A percentile compares a stretch with the other conserved stretches of the same genome.
Conservation (phyloP, 1,140 invertebrate genomes). For the Choristoneura fumiferana region DNA sequence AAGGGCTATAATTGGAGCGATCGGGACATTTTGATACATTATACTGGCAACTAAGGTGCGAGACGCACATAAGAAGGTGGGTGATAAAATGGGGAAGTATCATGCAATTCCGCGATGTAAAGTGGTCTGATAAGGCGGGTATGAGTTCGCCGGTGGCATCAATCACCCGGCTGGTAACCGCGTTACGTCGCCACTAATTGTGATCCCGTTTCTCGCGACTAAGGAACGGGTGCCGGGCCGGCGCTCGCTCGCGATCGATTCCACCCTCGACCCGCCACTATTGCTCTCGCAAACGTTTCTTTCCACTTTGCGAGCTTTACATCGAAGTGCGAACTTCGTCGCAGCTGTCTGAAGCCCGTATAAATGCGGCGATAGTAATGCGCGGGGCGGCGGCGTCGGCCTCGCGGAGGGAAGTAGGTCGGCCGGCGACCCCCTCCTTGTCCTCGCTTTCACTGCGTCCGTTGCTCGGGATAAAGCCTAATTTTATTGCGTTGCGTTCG, state of each 20-base stretch:
- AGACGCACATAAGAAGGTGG: too few relatives aligned
- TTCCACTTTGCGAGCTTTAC: slow-evolving; percentile 43
- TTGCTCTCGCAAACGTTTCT: slow-evolving; percentile 32
- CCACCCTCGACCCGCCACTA: slow-evolving; percentile 23
- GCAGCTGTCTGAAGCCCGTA: slow-evolving; percentile 37
- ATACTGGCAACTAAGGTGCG: too few relatives aligned
- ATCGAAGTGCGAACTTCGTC: slow-evolving; percentile 51
- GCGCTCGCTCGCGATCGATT: slow-evolving; percentile 56
- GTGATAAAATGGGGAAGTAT: not conserved
- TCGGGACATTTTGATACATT: too few relatives aligned
- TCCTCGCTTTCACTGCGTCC: slow-evolving; percentile 59
- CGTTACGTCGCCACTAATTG: slow-evolving; percentile 66
- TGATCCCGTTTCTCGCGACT: slow-evolving; percentile 43
- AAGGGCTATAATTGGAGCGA: too few relatives aligned
- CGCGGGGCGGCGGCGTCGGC: slow-evolving; percentile 25
- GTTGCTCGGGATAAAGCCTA: slow-evolving; percentile 60
- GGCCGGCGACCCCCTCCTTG: slow-evolving; percentile 40
- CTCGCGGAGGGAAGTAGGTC: slow-evolving; percentile 62
- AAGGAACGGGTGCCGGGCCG: slow-evolving; percentile 39
- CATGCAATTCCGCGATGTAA: slow-evolving; percentile 19
- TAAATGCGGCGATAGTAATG: slow-evolving; percentile 43
- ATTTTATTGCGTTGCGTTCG: slow-evolving; percentile 63
- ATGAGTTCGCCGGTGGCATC: slow-evolving; percentile 37
- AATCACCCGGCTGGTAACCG: slow-evolving; percentile 62
- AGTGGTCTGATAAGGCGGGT: slow-evolving; percentile 22